phyloP scores from a whole-genome alignment of 2,888 invertebrate species.

The Ectemnius continuus region DNA sequence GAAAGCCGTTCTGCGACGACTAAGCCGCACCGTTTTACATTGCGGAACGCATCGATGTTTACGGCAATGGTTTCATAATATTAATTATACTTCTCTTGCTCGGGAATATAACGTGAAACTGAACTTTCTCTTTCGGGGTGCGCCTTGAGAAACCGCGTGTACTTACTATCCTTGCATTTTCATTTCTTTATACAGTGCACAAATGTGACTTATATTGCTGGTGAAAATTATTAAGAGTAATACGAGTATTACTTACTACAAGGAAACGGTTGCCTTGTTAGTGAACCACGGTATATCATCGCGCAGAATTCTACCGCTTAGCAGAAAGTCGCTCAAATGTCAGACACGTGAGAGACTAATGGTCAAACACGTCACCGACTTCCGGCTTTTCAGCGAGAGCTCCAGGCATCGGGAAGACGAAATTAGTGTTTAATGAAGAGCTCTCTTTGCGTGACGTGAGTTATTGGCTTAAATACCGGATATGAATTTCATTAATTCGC shows the following conservation, averaged over 20 bases:
- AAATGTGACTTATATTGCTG: too few species aligned
- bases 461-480: constrained; percentile 59
- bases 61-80: constrained; percentile 58
- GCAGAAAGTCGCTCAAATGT: constrained; percentile 54
- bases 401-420: constrained; percentile 44
- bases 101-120: constrained; percentile 53
- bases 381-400: neutral
- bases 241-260: too few species aligned
- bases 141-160: constrained; percentile 50
- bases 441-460: constrained; percentile 46
- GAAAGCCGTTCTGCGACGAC: constrained; percentile 40
- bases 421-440: constrained; percentile 56
- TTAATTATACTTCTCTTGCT: constrained; percentile 54
- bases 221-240: too few species aligned
- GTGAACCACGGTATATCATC: constrained; percentile 28
- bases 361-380: constrained; percentile 53
- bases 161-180: too few species aligned
- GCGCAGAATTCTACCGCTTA: constrained; percentile 30
- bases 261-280: constrained; percentile 3
- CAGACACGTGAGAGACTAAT: constrained; percentile 59
- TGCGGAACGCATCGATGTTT: constrained; percentile 56
- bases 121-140: constrained; percentile 54
- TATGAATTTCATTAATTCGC: constrained; percentile 34
- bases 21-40: constrained; percentile 51
- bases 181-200: too few species aligned